These are phyloP conservation scores for Cyprinodon variegatus DNA, from an alignment of 2,113 vertebrate genomes.

Conservation along the genomic window DNA sequence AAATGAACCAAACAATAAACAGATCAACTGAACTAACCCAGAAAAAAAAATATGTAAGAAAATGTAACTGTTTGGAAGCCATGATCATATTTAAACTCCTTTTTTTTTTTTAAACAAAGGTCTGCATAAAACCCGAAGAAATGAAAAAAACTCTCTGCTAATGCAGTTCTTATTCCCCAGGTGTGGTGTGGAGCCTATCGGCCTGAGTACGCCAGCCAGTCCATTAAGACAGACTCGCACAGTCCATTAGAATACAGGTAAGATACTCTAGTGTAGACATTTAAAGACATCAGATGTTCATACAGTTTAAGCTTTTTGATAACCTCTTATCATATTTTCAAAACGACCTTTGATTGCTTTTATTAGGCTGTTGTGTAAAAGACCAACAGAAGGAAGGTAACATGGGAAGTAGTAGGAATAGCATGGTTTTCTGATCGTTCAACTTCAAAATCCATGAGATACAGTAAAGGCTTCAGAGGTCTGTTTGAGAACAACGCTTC, in stretches of 20 bases:
- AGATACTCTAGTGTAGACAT: not conserved
- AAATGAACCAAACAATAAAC: no score
- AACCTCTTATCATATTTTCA: not conserved
- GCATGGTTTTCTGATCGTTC: not conserved
- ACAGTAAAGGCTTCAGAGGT: not conserved
- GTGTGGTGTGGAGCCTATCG: conserved; percentile 96
- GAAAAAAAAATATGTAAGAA: not conserved
- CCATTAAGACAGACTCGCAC: conserved; percentile 95
- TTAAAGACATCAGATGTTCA: not conserved
- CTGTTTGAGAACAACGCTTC: not conserved
- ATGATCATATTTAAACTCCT: no score
- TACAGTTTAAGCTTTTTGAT: not conserved
- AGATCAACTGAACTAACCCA: no score
- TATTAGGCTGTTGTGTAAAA: not conserved
- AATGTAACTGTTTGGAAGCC: no score
- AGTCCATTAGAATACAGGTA: conserved; percentile 97
- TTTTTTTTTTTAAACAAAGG: no score
- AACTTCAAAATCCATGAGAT: not conserved
- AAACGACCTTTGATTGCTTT: not conserved
- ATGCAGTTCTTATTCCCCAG: conserved; percentile 39
- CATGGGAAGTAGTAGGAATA: no score
- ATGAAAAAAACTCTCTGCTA: not conserved
- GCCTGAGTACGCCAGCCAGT: conserved; percentile 93
- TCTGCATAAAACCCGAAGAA: not conserved
- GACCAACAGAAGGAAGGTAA: no score